These are phyloP conservation scores for Cepaea nemoralis DNA, from an alignment of 1,140 invertebrate species.

Conservation along the genomic window DNA sequence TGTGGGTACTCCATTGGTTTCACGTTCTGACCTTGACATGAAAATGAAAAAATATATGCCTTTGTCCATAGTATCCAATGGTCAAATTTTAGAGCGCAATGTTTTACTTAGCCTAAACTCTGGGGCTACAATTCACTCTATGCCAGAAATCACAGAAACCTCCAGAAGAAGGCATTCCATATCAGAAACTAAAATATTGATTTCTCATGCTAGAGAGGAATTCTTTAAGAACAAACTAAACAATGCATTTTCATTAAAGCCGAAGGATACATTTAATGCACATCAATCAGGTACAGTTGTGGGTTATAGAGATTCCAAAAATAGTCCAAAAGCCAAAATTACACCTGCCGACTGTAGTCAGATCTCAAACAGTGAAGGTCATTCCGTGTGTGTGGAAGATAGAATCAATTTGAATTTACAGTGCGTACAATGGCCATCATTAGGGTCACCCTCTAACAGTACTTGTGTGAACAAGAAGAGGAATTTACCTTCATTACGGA, in stretches of 20 bases:
- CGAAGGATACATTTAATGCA: background rate
- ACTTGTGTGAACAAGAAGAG: background rate
- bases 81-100: conserved; percentile 11
- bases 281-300: background rate
- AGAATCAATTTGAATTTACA: background rate
- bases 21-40: background rate
- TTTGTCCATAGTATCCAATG: conserved; percentile 11
- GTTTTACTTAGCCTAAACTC: conserved; percentile 23
- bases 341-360: background rate
- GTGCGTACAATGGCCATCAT: background rate
- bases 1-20: background rate
- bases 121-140: background rate
- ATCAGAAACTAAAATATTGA: conserved; percentile 17
- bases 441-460: background rate
- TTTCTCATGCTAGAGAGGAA: conserved; percentile 20
- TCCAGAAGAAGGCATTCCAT: background rate
- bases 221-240: conserved; percentile 8
- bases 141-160: background rate
- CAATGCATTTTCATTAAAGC: background rate
- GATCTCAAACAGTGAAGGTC: background rate
- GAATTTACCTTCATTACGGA: background rate
- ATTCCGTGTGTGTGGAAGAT: background rate
- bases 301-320: background rate
- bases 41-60: background rate
- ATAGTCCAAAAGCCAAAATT: background rate